phyloP scores from a whole-genome alignment of 2,797 vertebrate species.

The Distichodus sexfasciatus region DNA sequence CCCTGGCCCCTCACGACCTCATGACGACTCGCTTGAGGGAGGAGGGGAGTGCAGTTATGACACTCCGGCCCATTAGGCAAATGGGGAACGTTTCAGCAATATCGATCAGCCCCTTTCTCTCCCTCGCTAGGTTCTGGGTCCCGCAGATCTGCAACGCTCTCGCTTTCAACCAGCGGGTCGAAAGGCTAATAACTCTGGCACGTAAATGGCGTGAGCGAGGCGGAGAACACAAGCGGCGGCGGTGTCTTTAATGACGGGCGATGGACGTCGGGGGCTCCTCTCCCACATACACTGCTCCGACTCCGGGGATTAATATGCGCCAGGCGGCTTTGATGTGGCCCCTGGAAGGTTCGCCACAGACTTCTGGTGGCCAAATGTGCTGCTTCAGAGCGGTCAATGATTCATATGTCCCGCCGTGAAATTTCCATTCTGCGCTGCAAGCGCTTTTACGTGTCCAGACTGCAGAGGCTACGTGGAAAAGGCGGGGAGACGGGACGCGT shows the following conservation, averaged over 20 bases:
- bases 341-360: conserved; percentile 1
- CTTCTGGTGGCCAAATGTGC: conserved; percentile 39
- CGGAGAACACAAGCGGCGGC: conserved; percentile 37
- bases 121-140: conserved; percentile 62
- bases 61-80: conserved; percentile 85
- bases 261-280: conserved; percentile 18
- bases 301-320: conserved; percentile 32
- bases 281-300: conserved; percentile 9
- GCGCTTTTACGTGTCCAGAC: conserved; percentile 11
- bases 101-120: conserved; percentile 75
- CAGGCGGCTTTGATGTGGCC: conserved; percentile 29
- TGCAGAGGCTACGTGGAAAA: background rate
- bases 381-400: conserved; percentile 33
- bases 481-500: background rate
- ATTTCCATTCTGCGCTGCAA: conserved; percentile 17
- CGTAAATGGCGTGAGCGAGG: conserved; percentile 50
- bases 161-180: conserved; percentile 52
- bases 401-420: conserved; percentile 15
- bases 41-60: conserved; percentile 77
- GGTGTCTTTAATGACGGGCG: conserved; percentile 19
- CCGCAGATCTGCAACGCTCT: conserved; percentile 35
- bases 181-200: conserved; percentile 65
- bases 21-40: conserved; percentile 60
- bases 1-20: conserved; percentile 37
- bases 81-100: conserved; percentile 76